Conservation (phyloP, 2,888 invertebrate genomes). For the Dilophus febrilis region DNA sequence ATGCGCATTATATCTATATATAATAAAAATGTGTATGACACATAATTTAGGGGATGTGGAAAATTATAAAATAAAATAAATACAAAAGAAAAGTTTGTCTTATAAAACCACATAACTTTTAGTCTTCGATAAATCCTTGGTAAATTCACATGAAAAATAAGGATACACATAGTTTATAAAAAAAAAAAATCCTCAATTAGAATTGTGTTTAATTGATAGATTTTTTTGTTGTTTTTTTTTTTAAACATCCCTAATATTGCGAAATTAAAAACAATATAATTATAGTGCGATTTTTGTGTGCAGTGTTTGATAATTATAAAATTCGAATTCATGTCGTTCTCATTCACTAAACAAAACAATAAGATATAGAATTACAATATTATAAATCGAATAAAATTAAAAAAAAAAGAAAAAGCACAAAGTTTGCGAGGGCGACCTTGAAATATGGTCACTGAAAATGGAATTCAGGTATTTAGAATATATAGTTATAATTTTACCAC, state of each 20-base stretch:
- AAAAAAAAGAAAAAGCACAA: constrained; percentile 1
- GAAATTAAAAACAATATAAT: constrained; percentile 1
- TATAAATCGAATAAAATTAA: too few species aligned
- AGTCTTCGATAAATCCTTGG: constrained; percentile 9
- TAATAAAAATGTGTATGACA: too few species aligned
- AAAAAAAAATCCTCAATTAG: too few species aligned
- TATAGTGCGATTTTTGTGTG: neutral
- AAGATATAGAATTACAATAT: too few species aligned
- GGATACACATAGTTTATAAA: neutral
- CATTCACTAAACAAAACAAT: too few species aligned
- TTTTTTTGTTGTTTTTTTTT: neutral
- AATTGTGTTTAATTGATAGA: too few species aligned
- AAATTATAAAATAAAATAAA: too few species aligned
- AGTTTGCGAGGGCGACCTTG: constrained; percentile 11
- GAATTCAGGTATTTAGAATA: constrained; percentile 24
- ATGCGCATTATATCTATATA: too few species aligned
- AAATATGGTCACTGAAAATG: constrained; percentile 32
- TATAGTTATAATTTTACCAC: too few species aligned
- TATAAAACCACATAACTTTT: constrained; percentile 1
- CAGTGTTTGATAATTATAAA: too few species aligned
- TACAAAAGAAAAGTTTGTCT: too few species aligned
- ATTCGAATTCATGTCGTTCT: too few species aligned
- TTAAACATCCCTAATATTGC: neutral
- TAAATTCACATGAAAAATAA: constrained; percentile 6
- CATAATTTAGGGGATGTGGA: constrained; percentile 1